Conservation (phyloP, 2,113 vertebrate genomes). For the Bungarus multicinctus region DNA sequence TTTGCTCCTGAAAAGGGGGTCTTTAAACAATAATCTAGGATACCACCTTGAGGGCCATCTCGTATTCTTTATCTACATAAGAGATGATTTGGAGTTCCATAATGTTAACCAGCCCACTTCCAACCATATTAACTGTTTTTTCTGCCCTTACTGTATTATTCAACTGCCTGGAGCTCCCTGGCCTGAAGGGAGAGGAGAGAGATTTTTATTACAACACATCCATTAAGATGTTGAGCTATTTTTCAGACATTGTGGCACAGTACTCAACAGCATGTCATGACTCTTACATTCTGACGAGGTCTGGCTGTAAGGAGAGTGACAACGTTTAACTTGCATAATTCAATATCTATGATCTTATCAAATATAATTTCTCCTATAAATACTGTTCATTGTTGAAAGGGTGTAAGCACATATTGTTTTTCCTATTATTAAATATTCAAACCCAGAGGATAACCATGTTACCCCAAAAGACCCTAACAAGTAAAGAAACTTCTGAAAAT, state of each 20-base stretch:
- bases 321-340: conserved; percentile 31
- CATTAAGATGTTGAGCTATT: conserved; percentile 55
- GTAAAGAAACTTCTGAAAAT: conserved; percentile 55
- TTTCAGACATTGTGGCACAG: conserved; percentile 56
- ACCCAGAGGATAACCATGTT: conserved; percentile 68
- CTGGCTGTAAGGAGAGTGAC: conserved; percentile 53
- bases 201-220: conserved; percentile 44
- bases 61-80: conserved; percentile 60
- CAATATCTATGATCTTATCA: conserved; percentile 49
- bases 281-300: conserved; percentile 59
- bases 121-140: conserved; percentile 49
- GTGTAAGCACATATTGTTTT: conserved; percentile 55
- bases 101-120: conserved; percentile 63
- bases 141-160: conserved; percentile 44
- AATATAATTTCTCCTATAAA: conserved; percentile 53
- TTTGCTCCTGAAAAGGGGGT: conserved; percentile 43
- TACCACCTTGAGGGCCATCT: conserved; percentile 63
- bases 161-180: conserved; percentile 49
- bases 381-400: conserved; percentile 56
- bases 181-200: conserved; percentile 56
- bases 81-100: conserved; percentile 61
- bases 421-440: conserved; percentile 48
- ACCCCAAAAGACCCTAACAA: conserved; percentile 55
- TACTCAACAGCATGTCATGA: conserved; percentile 56
- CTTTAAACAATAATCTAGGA: conserved; percentile 38